Conservation (phyloP, 2,888 invertebrate species). For the Didymodactylos carnosus region DNA sequence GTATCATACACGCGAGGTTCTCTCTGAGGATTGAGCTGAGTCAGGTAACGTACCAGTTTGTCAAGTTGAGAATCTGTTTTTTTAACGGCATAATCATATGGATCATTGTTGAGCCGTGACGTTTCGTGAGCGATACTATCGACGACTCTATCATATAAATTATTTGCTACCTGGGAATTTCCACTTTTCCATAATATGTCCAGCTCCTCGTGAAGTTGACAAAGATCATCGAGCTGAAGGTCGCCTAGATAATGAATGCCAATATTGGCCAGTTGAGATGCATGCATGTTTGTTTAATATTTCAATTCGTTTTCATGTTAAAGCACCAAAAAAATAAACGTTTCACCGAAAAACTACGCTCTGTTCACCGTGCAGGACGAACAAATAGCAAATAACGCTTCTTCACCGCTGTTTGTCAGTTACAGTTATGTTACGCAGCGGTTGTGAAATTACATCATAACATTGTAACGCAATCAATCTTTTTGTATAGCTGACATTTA, state of each 20-base stretch:
- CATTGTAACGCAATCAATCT: too few relatives aligned
- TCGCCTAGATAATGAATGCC: background rate
- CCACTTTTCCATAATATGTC: background rate
- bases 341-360: too few relatives aligned
- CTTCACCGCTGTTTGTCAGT: too few relatives aligned
- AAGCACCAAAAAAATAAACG: too few relatives aligned
- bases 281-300: background rate
- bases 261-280: background rate
- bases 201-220: background rate
- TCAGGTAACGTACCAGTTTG: background rate
- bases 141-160: background rate
- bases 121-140: background rate
- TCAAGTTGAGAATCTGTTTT: background rate
- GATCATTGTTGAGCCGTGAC: background rate
- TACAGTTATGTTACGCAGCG: too few relatives aligned
- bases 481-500: too few relatives aligned
- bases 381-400: too few relatives aligned
- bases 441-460: too few relatives aligned
- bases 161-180: background rate
- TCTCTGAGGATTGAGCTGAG: background rate
- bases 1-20: background rate
- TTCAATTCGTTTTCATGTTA: too few relatives aligned
- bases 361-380: too few relatives aligned
- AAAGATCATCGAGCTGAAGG: background rate
- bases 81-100: background rate